Base-by-base conservation (phyloP, 2,113 vertebrate genomes). In the Microcebus tavaratra region DNA sequence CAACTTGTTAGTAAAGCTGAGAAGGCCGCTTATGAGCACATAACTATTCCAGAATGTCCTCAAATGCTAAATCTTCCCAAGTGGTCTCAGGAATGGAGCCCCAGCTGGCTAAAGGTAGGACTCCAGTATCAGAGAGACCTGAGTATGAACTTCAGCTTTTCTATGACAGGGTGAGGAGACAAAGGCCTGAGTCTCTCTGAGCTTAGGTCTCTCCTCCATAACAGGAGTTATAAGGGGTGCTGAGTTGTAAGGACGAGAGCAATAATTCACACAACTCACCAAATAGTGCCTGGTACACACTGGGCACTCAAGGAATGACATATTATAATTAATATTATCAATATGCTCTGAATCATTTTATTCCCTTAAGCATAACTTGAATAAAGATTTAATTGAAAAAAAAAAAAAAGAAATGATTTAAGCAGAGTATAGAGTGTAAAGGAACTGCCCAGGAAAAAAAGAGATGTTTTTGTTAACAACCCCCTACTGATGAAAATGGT, bases 1-100 rank as follows among this genome's bases (percentile, higher is more conserved):
- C 6, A 89, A 91, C 78, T 86, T 92, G 92, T 79, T 73, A 80
- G 68, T 79, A 79, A 93, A 82, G 68, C 42, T 57, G n/a, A 92
- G 82, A 94, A 82, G 29, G 53, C 88, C 20, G 42, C 45, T 80
- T 87, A 57, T 34, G 78, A 68, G 72, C 11, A 29, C 31, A 4
- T 67, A 79, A 42, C 61, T 65, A 61, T 82, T 85, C 61, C 25
- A 75, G 68, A 90, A 94, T 39, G 34, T 31, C 65, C 3, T 61
- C 42, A 96, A 94, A 67, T 70, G 55, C 36, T 57, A 91, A 53
- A 70, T 88, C 68, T 93, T 92, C 39, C 63, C 34, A 80, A 55
- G 84, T 21, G 34, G 34, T 70, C 29, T 63, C 14, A 34, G 61
- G 63, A 79, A 90, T 21, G 42, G 31, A 94, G 85, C 17, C n/a